Conservation (phyloP, 2,113 vertebrate genomes). For the Pao palembangensis region DNA sequence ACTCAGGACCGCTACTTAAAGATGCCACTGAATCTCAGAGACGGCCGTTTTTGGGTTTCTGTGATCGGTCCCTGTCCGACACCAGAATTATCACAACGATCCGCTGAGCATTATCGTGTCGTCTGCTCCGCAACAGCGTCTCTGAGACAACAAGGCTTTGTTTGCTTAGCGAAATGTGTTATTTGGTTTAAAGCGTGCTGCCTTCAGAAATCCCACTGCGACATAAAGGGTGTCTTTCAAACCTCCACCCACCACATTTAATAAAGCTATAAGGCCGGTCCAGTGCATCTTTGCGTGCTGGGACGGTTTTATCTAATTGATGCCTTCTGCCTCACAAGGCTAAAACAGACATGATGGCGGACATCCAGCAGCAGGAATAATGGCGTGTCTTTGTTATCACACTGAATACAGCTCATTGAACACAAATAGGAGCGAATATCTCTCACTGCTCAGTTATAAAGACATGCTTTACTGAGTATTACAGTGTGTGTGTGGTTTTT, state of each 20-base stretch:
- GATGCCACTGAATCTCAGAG: background rate
- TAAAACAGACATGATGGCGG: constrained; percentile 53
- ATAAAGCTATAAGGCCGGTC: constrained; percentile 10
- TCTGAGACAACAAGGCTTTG: constrained; percentile 29
- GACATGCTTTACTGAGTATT: constrained; percentile 9
- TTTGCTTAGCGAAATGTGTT: constrained; percentile 24
- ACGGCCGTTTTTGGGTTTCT: background rate
- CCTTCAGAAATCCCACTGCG: constrained; percentile 34
- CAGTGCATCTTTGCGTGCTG: constrained; percentile 43
- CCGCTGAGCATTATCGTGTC: background rate
- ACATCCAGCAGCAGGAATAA: constrained; percentile 56
- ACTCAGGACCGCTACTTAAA: constrained; percentile 5
- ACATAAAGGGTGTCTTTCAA: constrained; percentile 55
- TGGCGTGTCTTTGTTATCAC: constrained; percentile 61
- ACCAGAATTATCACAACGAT: no score
- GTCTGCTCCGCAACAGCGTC: constrained; percentile 1
- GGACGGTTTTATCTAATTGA: constrained; percentile 50
- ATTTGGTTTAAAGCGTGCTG: constrained; percentile 23
- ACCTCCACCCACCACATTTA: constrained; percentile 35
- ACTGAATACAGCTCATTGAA: constrained; percentile 54
- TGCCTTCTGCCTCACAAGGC: constrained; percentile 56
- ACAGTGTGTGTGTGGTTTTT: background rate
- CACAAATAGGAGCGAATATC: constrained; percentile 51
- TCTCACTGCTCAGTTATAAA: constrained; percentile 18
- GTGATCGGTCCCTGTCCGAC: no score